phyloP scores from a whole-genome alignment of 2,113 vertebrate species.

The Pomatorhinus ruficollis region DNA sequence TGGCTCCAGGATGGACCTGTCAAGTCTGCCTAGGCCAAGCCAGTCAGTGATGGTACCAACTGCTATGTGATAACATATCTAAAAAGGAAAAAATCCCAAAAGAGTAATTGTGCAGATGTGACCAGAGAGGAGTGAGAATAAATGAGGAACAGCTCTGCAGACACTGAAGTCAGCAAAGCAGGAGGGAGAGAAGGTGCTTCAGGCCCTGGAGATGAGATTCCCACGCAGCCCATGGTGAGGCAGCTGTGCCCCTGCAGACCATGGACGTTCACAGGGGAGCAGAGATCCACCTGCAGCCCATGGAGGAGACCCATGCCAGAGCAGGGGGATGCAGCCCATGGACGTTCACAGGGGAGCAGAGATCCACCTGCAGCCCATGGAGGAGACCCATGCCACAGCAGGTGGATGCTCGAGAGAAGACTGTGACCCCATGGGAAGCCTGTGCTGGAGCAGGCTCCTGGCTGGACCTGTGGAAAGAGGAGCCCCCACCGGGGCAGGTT shows the following conservation, averaged over 20 bases:
- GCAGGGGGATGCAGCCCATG: background rate
- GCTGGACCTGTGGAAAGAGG: background rate
- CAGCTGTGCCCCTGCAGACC: background rate
- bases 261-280: fast-evolving
- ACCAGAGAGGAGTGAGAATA: background rate
- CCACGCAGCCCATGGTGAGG: background rate
- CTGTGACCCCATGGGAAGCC: background rate
- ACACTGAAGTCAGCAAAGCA: background rate
- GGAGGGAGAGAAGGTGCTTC: background rate
- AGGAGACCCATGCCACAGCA: background rate
- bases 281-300: background rate
- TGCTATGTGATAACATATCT: background rate
- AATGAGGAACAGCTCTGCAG: background rate
- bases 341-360: background rate
- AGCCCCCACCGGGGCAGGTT: background rate
- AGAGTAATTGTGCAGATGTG: background rate
- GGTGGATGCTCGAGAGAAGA: background rate
- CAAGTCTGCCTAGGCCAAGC: background rate
- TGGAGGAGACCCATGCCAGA: background rate
- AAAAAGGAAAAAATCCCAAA: background rate
- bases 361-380: background rate
- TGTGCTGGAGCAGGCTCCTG: background rate
- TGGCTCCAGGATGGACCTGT: background rate
- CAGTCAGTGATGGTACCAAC: background rate
- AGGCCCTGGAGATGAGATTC: background rate